Percentiles rank a stretch among this genome's conserved stretches.
Conservation (phyloP, 2,113 vertebrate genomes). For the Smithornis capensis region DNA sequence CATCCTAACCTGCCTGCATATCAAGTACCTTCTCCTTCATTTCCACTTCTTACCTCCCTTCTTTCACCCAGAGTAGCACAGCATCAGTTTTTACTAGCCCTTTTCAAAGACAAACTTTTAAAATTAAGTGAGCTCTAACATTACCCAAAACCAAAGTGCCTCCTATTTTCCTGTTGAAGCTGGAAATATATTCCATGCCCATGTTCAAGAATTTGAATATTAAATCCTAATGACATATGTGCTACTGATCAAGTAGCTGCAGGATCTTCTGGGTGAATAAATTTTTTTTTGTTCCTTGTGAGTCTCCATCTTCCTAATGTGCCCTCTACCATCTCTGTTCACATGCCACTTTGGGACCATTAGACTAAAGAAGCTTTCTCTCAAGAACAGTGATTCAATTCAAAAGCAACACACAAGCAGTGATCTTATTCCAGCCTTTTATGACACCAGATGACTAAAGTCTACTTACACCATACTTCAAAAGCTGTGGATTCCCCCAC, state of each 20-base stretch:
- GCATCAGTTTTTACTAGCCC: not conserved
- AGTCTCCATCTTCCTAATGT: not conserved
- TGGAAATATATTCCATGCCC: not conserved
- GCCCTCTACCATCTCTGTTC: not conserved
- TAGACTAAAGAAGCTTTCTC: not conserved
- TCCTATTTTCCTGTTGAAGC: not conserved
- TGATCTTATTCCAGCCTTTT: not conserved
- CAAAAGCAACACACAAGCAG: not conserved
- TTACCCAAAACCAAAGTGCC: not conserved
- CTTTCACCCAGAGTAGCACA: not conserved
- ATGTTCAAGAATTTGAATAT: not conserved
- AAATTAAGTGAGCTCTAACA: not conserved
- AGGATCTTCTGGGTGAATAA: not conserved
- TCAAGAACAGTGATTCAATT: not conserved
- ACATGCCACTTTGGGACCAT: not conserved
- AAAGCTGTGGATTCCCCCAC: not conserved
- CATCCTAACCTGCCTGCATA: not conserved
- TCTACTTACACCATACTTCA: not conserved
- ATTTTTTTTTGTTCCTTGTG: not conserved
- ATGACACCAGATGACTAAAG: not conserved
- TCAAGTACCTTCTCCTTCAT: constrained; percentile 1
- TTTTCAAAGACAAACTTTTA: not conserved
- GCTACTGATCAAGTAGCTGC: not conserved
- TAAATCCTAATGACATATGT: not conserved
- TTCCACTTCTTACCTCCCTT: not conserved